phyloP scores from a whole-genome alignment of 2,888 invertebrate genomes.

The Lasioglossum lativentre region DNA sequence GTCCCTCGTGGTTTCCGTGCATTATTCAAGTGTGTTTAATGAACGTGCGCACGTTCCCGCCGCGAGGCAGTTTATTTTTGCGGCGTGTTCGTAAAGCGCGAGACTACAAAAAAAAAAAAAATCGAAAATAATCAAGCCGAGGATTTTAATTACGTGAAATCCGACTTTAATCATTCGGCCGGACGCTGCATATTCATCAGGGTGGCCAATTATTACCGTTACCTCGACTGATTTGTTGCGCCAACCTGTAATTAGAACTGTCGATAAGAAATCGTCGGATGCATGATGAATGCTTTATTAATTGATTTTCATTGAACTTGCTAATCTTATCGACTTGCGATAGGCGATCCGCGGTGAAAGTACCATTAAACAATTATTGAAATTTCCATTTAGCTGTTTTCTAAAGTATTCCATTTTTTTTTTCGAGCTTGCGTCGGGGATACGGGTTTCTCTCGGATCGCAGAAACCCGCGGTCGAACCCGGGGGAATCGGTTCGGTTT shows the following conservation, averaged over 20 bases:
- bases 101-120: not conserved
- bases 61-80: conserved; percentile 35
- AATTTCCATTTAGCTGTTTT: not conserved
- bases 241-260: not conserved
- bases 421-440: not conserved
- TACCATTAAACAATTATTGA: not conserved
- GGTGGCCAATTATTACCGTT: conserved; percentile 27
- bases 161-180: not conserved
- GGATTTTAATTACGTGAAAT: conserved; percentile 40
- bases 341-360: not conserved
- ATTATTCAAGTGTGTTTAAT: conserved; percentile 40
- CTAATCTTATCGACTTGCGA: not conserved
- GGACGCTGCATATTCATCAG: not conserved
- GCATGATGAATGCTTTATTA: not conserved
- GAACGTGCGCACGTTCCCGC: conserved; percentile 23
- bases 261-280: not conserved
- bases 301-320: conserved; percentile 5
- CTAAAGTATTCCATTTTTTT: not conserved
- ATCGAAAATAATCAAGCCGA: no score
- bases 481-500: conserved; percentile 3
- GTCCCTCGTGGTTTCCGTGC: not conserved
- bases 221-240: conserved; percentile 22
- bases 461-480: not conserved
- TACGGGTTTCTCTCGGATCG: not conserved
- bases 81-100: conserved; percentile 5